A percentile compares a stretch with the other conserved stretches of the same genome.
These are phyloP conservation scores for Oreortyx pictus DNA, from an alignment of 2,797 vertebrate species.

Conservation along the genomic window DNA sequence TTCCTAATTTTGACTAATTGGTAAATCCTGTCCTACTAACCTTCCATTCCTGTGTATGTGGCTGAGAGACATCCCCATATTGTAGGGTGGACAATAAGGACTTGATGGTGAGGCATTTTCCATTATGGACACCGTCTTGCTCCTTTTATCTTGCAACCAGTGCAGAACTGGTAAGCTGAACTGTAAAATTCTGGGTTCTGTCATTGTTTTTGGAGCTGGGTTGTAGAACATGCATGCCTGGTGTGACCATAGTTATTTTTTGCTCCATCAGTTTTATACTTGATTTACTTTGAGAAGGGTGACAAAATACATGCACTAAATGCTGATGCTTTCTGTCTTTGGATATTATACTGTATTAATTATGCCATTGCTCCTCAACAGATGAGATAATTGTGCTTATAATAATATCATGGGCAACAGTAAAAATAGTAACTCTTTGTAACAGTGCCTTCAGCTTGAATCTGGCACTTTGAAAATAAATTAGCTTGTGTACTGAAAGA, in stretches of 20 bases:
- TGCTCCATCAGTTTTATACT: neutral
- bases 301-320: neutral
- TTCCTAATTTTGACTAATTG: neutral
- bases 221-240: neutral
- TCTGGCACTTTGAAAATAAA: neutral
- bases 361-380: neutral
- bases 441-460: neutral
- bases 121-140: neutral
- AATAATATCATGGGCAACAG: neutral
- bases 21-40: neutral
- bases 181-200: neutral
- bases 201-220: neutral
- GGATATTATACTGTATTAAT: neutral
- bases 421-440: neutral
- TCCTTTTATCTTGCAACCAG: neutral
- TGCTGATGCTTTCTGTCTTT: neutral
- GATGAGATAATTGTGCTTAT: neutral
- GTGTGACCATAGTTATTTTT: neutral
- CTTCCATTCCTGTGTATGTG: neutral
- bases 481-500: neutral
- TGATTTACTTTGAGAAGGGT: neutral
- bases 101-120: neutral
- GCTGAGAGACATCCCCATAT: neutral
- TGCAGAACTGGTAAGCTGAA: neutral
- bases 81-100: neutral